Percentiles rank a stretch among this genome's conserved stretches.
phyloP scores from a whole-genome alignment of 2,797 vertebrate genomes.

The Semaprochilodus insignis region DNA sequence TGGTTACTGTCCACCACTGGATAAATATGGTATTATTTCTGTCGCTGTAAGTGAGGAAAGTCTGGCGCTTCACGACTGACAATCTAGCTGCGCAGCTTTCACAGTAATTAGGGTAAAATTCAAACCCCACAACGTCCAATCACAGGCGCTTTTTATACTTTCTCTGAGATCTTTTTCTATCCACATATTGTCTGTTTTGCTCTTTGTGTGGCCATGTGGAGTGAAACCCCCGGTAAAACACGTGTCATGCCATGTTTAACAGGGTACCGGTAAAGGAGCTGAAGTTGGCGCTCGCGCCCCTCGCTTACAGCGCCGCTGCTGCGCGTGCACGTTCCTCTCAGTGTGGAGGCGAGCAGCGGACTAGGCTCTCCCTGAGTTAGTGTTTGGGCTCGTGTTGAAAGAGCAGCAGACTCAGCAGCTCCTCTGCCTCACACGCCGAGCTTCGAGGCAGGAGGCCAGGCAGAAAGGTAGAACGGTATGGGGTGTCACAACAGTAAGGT shows the following conservation, averaged over 20 bases:
- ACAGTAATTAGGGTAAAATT: constrained; percentile 45
- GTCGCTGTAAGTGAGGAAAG: no score
- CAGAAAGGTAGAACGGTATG: constrained; percentile 59
- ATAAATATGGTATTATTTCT: no score
- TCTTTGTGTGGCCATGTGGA: neutral
- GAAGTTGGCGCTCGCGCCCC: neutral
- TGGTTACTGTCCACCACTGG: no score
- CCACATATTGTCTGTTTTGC: neutral
- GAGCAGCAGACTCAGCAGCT: neutral
- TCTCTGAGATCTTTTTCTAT: neutral
- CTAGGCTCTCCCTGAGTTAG: neutral
- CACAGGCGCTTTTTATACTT: neutral
- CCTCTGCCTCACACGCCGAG: no score
- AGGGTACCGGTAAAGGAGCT: neutral
- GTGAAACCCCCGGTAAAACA: neutral
- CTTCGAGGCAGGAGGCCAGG: neutral
- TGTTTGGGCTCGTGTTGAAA: neutral
- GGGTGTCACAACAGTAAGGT: constrained; percentile 79
- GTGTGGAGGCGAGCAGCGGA: neutral
- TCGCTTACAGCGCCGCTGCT: neutral
- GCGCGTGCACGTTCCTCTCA: neutral
- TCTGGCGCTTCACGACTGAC: no score
- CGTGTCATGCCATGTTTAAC: neutral
- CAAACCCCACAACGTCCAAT: constrained; percentile 9
- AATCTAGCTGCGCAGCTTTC: neutral